Evolutionary conservation across 1,140 invertebrate species (phyloP), one percentile per base, ranked within the genome.

Genomic region (Aphis gossypii): DNA sequence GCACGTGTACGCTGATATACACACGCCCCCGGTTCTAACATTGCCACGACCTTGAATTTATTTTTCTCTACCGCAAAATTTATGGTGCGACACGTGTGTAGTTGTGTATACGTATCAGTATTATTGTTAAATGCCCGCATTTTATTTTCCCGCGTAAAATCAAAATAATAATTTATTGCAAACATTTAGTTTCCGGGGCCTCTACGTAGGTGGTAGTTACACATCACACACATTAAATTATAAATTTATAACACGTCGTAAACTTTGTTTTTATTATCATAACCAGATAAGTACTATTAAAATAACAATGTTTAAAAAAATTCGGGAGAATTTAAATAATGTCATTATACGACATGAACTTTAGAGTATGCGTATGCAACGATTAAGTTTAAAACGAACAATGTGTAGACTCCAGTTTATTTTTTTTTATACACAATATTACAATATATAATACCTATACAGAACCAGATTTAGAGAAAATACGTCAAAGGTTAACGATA

Each of bases 101-200:
- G 18, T 21, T 82, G 35, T 21, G 18, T 82, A 41, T 41, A 83
- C 21, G 38, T 35, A 83, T 83, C n/a, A 76, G 60, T 68, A 9
- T 25, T 68, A n/a, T 76, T n/a, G n/a, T n/a, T n/a, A 6, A 11
- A 20, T n/a, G 30, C 60, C 60, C 60, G 30, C 30, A 68, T 68
- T 68, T 14, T 76, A 76, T 76, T 76, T 76, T 76, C 60, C 60
- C 60, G 60, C 60, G 60, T 76, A 76, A 76, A 76, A 76, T 76
- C 60, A n/a, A 76, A 76, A 76, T 76, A 76, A 76, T 18, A 18
- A 76, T 76, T 18, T n/a, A 68, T n/a, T n/a, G 30, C 60, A 6
- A 68, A 11, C 30, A n/a, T 68, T 68, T n/a, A n/a, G 30, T 76
- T 76, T 76, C 60, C 60, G 30, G 60, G 60, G 30, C 60, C 30